These are phyloP conservation scores for Melanchra persicariae DNA, from an alignment of 2,888 invertebrate genomes.

Conservation along the genomic window DNA sequence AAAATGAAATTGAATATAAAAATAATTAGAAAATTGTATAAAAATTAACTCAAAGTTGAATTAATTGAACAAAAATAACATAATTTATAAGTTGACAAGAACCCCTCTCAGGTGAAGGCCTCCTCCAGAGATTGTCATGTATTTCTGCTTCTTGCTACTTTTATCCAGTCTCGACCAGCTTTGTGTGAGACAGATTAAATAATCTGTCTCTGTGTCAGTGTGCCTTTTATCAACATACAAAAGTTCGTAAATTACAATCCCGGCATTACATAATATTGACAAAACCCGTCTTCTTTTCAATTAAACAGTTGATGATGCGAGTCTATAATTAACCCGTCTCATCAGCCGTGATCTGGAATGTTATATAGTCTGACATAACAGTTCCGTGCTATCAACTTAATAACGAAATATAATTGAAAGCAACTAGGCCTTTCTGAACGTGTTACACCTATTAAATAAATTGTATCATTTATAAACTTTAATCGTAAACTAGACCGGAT, in stretches of 20 bases:
- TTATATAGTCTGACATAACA: slow-evolving; percentile 51
- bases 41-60: too few relatives aligned
- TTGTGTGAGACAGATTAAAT: too few relatives aligned
- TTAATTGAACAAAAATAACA: too few relatives aligned
- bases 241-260: not conserved
- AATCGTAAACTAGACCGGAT: slow-evolving; percentile 31
- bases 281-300: slow-evolving; percentile 36
- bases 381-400: slow-evolving; percentile 49
- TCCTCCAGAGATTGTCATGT: too few relatives aligned
- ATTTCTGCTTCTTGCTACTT: too few relatives aligned
- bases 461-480: slow-evolving; percentile 10
- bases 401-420: slow-evolving; percentile 46
- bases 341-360: slow-evolving; percentile 24
- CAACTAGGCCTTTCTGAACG: slow-evolving; percentile 22
- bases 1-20: too few relatives aligned
- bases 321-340: slow-evolving; percentile 43
- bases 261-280: slow-evolving; percentile 33
- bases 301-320: slow-evolving; percentile 41
- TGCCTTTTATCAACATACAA: too few relatives aligned
- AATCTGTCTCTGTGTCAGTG: too few relatives aligned
- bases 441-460: slow-evolving; percentile 40
- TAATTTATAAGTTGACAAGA: too few relatives aligned
- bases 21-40: too few relatives aligned
- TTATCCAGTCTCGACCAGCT: too few relatives aligned
- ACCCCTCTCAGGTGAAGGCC: too few relatives aligned